A percentile compares a stretch with the other conserved stretches of the same genome.
Evolutionary conservation across 2,113 vertebrate genomes (phyloP).

Genomic region (Trogon surrucura): DNA sequence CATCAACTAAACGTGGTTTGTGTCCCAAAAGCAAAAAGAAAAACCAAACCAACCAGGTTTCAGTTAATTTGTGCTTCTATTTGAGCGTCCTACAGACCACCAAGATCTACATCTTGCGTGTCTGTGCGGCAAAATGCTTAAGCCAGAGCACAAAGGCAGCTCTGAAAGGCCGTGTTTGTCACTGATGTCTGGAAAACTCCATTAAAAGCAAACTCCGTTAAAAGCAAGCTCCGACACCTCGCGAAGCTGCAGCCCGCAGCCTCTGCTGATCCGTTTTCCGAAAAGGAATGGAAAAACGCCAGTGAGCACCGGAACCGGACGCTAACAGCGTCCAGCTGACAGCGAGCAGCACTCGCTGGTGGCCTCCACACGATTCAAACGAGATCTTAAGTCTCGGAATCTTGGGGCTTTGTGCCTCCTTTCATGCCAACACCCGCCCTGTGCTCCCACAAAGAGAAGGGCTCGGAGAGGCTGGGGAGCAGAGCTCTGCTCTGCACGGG

Average conservation of each 20-base stretch:
- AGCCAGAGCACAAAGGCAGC: not conserved
- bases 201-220: no score
- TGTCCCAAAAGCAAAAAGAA: no score
- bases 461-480: not conserved
- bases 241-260: no score
- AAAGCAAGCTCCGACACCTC: not conserved
- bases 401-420: not conserved
- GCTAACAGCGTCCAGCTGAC: not conserved
- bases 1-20: no score
- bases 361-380: not conserved
- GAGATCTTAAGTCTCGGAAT: not conserved
- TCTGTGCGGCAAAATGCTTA: not conserved
- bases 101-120: fast-evolving
- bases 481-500: not conserved
- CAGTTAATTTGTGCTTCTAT: not conserved
- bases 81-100: not conserved
- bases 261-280: not conserved
- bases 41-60: no score
- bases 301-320: not conserved
- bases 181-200: no score
- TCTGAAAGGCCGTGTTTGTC: not conserved
- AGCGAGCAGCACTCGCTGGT: not conserved
- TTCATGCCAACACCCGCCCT: not conserved
- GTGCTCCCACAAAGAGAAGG: not conserved
- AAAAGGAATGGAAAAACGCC: not conserved